A percentile compares a stretch with the other conserved stretches of the same genome.
phyloP scores from a whole-genome alignment of 1,140 invertebrate species.

The Cydia splendana region DNA sequence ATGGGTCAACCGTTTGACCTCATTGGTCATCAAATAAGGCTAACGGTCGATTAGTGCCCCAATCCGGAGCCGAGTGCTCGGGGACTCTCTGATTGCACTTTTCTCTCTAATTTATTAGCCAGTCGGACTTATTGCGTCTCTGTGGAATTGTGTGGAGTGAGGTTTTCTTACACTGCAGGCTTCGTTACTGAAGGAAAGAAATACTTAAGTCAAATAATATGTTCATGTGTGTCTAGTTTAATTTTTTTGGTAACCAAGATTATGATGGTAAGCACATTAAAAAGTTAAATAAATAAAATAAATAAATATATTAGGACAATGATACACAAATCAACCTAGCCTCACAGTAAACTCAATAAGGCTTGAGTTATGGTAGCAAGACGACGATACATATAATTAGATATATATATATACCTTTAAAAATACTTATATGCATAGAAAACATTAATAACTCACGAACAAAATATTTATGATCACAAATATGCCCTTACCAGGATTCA shows the following conservation, averaged over 20 bases:
- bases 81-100: constrained; percentile 19
- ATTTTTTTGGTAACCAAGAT: not conserved
- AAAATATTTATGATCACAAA: too few species aligned
- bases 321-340: too few species aligned
- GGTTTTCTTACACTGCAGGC: not conserved
- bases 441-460: too few species aligned
- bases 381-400: too few species aligned
- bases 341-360: too few species aligned
- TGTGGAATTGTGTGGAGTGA: not conserved
- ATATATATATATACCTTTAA: too few species aligned
- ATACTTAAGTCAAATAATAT: not conserved
- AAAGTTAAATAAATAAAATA: too few species aligned
- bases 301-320: too few species aligned
- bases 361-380: too few species aligned
- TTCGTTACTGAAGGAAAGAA: not conserved
- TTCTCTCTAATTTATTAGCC: constrained; percentile 9
- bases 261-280: not conserved
- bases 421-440: too few species aligned
- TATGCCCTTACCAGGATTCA: too few species aligned
- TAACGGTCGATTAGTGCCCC: constrained; percentile 20
- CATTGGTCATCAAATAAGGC: constrained; percentile 18
- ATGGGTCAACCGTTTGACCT: not conserved
- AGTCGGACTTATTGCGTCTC: not conserved
- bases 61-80: constrained; percentile 8
- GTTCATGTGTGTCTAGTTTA: too few species aligned